Evolutionary conservation across 2,797 vertebrate genomes (phyloP).

Genomic region (Oryzias dopingdopingensis): DNA sequence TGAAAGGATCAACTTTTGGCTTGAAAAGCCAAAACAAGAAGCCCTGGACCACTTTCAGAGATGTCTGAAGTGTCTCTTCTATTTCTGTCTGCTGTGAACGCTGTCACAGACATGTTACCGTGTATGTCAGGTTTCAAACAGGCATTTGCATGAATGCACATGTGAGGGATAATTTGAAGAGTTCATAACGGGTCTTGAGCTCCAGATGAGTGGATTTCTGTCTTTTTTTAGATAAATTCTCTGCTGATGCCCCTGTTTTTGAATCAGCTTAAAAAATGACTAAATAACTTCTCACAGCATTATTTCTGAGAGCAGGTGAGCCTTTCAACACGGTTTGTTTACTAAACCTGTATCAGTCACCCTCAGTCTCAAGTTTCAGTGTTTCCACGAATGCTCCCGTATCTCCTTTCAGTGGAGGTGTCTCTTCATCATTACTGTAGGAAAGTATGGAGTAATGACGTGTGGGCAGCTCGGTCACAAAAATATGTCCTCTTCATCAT

Average conservation of each 20-base stretch:
- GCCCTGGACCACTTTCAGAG: conserved; percentile 23
- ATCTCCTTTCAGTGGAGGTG: background rate
- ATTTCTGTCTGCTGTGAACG: conserved; percentile 11
- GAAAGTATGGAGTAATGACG: conserved; percentile 27
- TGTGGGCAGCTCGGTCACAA: conserved; percentile 41
- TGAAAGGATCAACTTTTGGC: background rate
- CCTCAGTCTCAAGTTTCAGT: conserved; percentile 3
- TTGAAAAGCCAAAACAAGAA: conserved; percentile 3
- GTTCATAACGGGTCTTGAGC: too few species aligned
- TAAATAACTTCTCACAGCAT: background rate
- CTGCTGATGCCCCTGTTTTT: too few species aligned
- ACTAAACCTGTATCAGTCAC: conserved; percentile 3
- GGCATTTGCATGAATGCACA: too few species aligned
- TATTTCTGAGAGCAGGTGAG: background rate
- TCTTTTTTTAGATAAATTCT: too few species aligned
- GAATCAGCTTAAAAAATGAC: too few species aligned
- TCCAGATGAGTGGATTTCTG: too few species aligned
- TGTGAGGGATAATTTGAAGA: too few species aligned
- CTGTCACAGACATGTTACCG: background rate
- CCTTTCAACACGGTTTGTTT: background rate
- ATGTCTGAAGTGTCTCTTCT: conserved; percentile 29
- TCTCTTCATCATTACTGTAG: conserved; percentile 46
- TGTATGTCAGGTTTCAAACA: background rate
- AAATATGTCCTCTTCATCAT: conserved; percentile 52
- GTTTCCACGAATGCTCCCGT: conserved; percentile 1